Evolutionary conservation across 2,113 vertebrate genomes (phyloP), one percentile per base, ranked within the genome.

Genomic region (Thryonomys swinderianus): DNA sequence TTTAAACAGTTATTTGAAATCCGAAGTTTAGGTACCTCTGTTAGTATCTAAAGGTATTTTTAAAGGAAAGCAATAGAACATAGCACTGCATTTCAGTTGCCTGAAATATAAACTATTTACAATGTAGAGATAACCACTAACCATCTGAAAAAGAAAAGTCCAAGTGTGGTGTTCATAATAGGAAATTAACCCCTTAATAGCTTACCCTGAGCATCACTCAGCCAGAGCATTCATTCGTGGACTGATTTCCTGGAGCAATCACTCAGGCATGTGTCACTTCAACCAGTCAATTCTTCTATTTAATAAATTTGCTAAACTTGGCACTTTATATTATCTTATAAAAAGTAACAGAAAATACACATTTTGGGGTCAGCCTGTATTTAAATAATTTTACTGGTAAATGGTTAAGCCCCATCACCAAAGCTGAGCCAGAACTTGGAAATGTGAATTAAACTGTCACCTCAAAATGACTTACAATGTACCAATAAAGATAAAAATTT

Each of bases 1-100:
- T 84, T 87, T 62, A 83, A 90, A 94, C 3, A 55, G 37, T 53
- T 88, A 71, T 80, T 85, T 76, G 27, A 55, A 71, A 78, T 93
- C 30, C 48, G 61, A 85, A 94, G 1, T 25, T 57, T 59, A 30
- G 13, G 55, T 37, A 37, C 20, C 34, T 81, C 20, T n/a, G 27
- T 78, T 53, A 66, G n/a, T 62, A 67, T 84, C 37, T 66, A 94
- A 94, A 14, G 18, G 27, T 17, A 76, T 81, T 80, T 87, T 88
- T 69, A 91, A 93, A 78, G 34, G 53, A 69, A 20, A 71, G 48
- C 73, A n/a, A 27, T 1, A 62, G 59, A 93, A 73, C 53, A 78
- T 27, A 53, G 23, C 13, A 87, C 10, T 79, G 16, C n/a, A 37
- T 30, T 34, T 45, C 21, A 48, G 12, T 55, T 53, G 30, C 53